Evolutionary conservation across 2,888 invertebrate species (phyloP), one percentile per base, ranked within the genome.

Genomic region (Nomada ruficornis): DNA sequence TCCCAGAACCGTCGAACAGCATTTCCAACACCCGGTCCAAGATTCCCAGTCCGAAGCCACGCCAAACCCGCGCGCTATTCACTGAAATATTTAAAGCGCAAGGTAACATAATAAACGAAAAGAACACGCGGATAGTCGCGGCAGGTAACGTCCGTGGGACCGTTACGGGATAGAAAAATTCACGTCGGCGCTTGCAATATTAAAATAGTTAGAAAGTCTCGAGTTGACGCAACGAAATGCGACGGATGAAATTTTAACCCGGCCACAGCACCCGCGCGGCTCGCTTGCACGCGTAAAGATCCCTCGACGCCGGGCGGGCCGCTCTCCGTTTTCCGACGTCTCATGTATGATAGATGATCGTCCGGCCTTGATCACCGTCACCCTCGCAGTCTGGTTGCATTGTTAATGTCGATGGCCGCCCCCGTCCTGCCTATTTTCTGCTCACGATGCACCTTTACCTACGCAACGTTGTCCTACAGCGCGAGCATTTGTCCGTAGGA

Each of bases 331-430:
- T 7, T 73, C 70, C 77, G 68, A 65, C 55, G 62, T 47, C 72
- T 77, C 84, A 84, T 85, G 84, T 80, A 87, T 86, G 84, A 87
- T 87, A 84, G 80, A 87, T 87, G 87, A 86, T 88, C 86, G 84
- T 84, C 86, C 86, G 69, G 80, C 75, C 83, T 83, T 80, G 80
- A 72, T 83, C 79, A 78, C 83, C 83, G 72, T 74, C 83, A 70
- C 83, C 85, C 86, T 85, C 77, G 77, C 74, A 73, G 78, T 75
- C 78, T 77, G 74, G 80, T 71, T 88, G 88, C 88, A 86, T 88
- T 85, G 86, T 88, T 88, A 86, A 88, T 85, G 85, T 64, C 83
- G 85, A 83, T 88, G 80, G 23, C 50, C 69, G 54, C 70, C 36
- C 64, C 75, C 76, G 50, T 71, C 80, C 71, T 62, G 67, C 63